Percentiles rank a stretch among this genome's conserved stretches.
phyloP scores from a whole-genome alignment of 2,888 invertebrate species.

The Lutraria lutraria region DNA sequence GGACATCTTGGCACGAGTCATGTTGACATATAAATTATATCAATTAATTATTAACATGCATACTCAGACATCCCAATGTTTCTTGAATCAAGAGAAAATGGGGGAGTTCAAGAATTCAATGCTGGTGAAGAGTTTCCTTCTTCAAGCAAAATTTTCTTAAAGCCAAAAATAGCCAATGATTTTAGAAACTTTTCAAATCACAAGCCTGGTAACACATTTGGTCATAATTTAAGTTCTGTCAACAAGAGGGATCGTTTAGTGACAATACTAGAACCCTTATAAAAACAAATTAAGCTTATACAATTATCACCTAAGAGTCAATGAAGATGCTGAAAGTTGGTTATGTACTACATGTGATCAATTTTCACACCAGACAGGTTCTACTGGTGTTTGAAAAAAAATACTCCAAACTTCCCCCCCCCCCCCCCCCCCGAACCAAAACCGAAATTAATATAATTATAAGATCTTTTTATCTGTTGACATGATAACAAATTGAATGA shows the following conservation, averaged over 20 bases:
- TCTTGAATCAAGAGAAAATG: too few relatives aligned
- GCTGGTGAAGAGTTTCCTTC: not conserved
- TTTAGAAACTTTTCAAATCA: not conserved
- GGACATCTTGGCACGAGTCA: too few relatives aligned
- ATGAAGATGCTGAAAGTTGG: not conserved
- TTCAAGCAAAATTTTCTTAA: not conserved
- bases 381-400: not conserved
- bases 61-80: too few relatives aligned
- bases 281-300: not conserved
- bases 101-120: not conserved
- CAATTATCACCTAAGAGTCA: constrained; percentile 5
- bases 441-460: not conserved
- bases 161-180: not conserved
- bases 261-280: not conserved
- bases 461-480: not conserved
- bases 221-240: not conserved
- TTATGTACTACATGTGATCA: not conserved
- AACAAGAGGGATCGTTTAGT: not conserved
- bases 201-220: not conserved
- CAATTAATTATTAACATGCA: too few relatives aligned
- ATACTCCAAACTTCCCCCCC: too few relatives aligned
- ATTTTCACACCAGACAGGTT: not conserved
- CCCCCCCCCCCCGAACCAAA: too few relatives aligned
- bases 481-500: not conserved
- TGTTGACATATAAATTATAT: too few relatives aligned